Percentiles rank a stretch among this genome's conserved stretches.
phyloP scores from a whole-genome alignment of 2,113 vertebrate genomes.

The Rhinolophus sinicus region DNA sequence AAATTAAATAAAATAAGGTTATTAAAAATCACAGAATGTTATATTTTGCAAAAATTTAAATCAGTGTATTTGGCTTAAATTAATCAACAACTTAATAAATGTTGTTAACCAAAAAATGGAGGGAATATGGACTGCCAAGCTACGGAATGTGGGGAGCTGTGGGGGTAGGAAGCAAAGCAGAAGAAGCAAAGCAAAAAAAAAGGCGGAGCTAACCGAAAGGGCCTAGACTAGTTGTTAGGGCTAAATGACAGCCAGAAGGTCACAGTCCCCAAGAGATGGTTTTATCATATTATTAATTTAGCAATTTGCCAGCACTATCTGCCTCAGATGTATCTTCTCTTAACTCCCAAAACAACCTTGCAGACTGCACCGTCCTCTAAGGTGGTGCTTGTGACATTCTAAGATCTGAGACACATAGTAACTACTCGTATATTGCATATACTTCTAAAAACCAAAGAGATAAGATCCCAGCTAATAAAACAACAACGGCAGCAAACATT shows the following conservation, averaged over 20 bases:
- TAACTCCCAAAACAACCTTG: background rate
- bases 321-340: background rate
- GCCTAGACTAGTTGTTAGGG: background rate
- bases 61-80: constrained; percentile 24
- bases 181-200: constrained; percentile 4
- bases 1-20: background rate
- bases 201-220: background rate
- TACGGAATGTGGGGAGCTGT: background rate
- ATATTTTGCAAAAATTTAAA: constrained; percentile 28
- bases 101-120: constrained; percentile 9
- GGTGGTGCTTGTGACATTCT: background rate
- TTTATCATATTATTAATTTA: background rate
- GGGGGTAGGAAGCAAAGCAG: background rate
- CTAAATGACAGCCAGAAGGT: background rate
- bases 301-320: background rate
- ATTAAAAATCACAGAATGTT: constrained; percentile 25
- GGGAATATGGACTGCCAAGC: background rate
- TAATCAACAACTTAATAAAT: constrained; percentile 33
- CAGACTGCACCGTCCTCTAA: background rate
- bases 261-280: background rate
- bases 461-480: background rate
- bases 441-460: constrained; percentile 26
- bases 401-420: background rate
- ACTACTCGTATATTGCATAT: background rate
- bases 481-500: background rate